Evolutionary conservation across 2,113 vertebrate genomes (phyloP).

Genomic region (Lutjanus erythropterus): DNA sequence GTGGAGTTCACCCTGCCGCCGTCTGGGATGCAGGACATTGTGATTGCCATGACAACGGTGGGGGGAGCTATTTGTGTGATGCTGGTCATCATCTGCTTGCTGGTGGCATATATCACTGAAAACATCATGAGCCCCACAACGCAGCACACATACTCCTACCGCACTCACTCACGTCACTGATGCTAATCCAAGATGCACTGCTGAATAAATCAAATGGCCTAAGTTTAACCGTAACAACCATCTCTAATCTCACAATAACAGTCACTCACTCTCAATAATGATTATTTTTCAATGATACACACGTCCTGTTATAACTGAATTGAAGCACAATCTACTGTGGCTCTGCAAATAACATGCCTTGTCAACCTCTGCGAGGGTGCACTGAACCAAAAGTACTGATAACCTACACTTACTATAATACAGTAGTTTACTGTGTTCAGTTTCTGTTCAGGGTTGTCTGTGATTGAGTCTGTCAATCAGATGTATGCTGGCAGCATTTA

Average conservation of each 20-base stretch:
- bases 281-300: conserved; percentile 31
- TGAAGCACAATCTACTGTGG: conserved; percentile 73
- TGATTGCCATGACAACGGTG: conserved; percentile 97
- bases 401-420: conserved; percentile 42
- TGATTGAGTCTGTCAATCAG: conserved; percentile 40
- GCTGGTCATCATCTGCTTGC: conserved; percentile 97
- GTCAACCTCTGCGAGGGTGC: conserved; percentile 58
- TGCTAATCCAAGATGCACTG: conserved; percentile 9
- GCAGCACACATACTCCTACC: conserved; percentile 79
- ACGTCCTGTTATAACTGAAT: conserved; percentile 43
- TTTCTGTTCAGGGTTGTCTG: conserved; percentile 48
- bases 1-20: conserved; percentile 92
- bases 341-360: conserved; percentile 65
- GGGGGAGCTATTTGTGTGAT: conserved; percentile 98
- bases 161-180: conserved; percentile 77
- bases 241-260: conserved; percentile 33
- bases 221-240: conserved; percentile 16
- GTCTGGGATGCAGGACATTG: conserved; percentile 95
- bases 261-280: conserved; percentile 6
- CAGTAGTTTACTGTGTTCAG: conserved; percentile 42
- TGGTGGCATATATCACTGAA: conserved; percentile 98
- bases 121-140: conserved; percentile 90
- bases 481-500: conserved; percentile 47
- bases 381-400: conserved; percentile 71
- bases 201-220: background rate